Evolutionary conservation across 2,797 vertebrate genomes (phyloP).

Genomic region (Rhodeus uyekii): DNA sequence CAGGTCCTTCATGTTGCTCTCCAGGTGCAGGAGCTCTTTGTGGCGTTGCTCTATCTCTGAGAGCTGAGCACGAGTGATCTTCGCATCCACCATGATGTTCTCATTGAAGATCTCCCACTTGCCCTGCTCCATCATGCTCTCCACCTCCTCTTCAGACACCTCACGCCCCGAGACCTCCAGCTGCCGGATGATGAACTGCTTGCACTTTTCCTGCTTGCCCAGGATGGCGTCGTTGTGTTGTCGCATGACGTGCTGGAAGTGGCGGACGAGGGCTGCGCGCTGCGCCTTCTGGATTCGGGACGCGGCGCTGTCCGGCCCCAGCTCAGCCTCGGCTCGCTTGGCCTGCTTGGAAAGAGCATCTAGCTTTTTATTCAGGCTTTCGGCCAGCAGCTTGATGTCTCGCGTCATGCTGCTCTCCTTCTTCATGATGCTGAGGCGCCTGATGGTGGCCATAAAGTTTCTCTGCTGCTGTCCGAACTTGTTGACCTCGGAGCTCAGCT

Average conservation of each 20-base stretch:
- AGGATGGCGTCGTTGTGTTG: constrained; percentile 85
- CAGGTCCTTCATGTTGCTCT: constrained; percentile 91
- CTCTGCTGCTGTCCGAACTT: constrained; percentile 90
- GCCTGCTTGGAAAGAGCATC: constrained; percentile 80
- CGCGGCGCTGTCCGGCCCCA: constrained; percentile 73
- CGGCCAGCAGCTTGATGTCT: constrained; percentile 88
- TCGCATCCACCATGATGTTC: constrained; percentile 88
- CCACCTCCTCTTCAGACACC: constrained; percentile 86
- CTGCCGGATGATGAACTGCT: constrained; percentile 89
- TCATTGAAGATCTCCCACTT: constrained; percentile 97
- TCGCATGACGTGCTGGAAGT: constrained; percentile 86
- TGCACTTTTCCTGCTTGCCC: constrained; percentile 90
- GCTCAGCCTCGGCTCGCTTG: constrained; percentile 79
- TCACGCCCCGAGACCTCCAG: constrained; percentile 89
- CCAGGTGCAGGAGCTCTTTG: constrained; percentile 86
- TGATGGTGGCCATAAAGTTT: constrained; percentile 86
- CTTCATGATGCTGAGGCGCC: constrained; percentile 92
- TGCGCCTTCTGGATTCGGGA: constrained; percentile 85
- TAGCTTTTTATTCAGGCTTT: constrained; percentile 81
- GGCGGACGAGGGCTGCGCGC: constrained; percentile 76
- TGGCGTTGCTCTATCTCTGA: constrained; percentile 94
- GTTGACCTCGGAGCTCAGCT: constrained; percentile 80
- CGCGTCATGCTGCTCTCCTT: constrained; percentile 86
- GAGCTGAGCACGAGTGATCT: constrained; percentile 88
- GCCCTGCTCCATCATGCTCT: constrained; percentile 88